Percentiles rank a stretch among this genome's conserved stretches.
Evolutionary conservation across 1,140 invertebrate genomes (phyloP).

Genomic region (Calliopsis andreniformis): DNA sequence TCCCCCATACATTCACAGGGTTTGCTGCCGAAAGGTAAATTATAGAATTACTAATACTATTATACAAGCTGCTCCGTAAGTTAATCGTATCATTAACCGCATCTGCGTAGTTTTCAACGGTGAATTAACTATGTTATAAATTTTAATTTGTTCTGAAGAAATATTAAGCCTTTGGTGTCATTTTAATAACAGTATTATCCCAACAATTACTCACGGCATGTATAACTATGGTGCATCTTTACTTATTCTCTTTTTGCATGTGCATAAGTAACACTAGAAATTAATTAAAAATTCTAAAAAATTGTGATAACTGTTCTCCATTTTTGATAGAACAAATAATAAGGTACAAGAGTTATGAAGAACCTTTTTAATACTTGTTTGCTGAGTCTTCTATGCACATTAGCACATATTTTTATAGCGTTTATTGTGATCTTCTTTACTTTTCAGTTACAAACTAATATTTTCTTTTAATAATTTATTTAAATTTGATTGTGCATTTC

Average conservation of each 20-base stretch:
- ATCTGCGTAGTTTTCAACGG: neutral
- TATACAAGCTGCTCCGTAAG: constrained; percentile 60
- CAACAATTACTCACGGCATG: constrained; percentile 11
- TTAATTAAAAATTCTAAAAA: neutral
- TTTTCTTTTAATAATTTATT: neutral
- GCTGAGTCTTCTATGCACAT: no score
- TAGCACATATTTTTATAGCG: no score
- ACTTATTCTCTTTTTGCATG: constrained; percentile 1
- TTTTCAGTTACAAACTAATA: neutral
- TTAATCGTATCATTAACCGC: constrained; percentile 40
- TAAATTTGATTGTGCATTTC: neutral
- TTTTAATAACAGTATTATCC: constrained; percentile 16
- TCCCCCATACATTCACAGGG: constrained; percentile 77
- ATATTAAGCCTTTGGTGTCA: neutral
- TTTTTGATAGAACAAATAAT: neutral
- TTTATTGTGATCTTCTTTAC: neutral
- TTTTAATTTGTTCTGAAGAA: neutral
- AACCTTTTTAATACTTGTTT: no score
- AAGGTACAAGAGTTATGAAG: neutral
- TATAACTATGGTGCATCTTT: neutral
- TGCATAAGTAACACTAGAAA: constrained; percentile 5
- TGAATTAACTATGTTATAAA: neutral
- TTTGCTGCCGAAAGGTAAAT: constrained; percentile 78
- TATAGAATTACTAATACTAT: constrained; percentile 75
- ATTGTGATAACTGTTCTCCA: neutral